Evolutionary conservation across 2,888 invertebrate species (phyloP), one percentile per base, ranked within the genome.

Genomic region (Carcina quercana): DNA sequence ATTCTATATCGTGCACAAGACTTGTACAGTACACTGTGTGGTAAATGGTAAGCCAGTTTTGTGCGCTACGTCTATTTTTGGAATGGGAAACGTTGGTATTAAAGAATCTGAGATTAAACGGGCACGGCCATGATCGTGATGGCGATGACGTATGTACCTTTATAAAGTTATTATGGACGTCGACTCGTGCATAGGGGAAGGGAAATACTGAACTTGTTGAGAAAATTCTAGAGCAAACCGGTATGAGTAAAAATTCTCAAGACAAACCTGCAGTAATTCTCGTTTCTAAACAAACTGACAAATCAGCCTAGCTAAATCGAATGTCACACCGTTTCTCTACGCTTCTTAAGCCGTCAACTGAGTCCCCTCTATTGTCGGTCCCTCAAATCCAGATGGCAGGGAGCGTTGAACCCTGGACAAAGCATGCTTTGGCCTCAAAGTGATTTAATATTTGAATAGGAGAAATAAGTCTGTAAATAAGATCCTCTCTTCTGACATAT

Each of bases 1-100:
- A 74, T 72, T 73, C 68, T 67, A 59, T 59, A 66, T 60, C 60
- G 63, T 64, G 54, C 45, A 43, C 43, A 43, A n/a, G 42, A 31
- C 43, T 43, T 47, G 45, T 44, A 37, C n/a, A n/a, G n/a, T n/a
- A n/a, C n/a, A n/a, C 38, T 35, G 40, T 36, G 39, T 39, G 40
- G 46, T 46, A 39, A n/a, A 45, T 42, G 35, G 43, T 47, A 44
- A 45, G 47, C 60, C 44, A 41, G 54, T 56, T 58, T 55, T 46
- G 53, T 53, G 46, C 52, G 47, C n/a, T n/a, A n/a, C 10, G 7
- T 3, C 30, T 24, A 24, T 24, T 30, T 30, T 25, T 30, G 24
- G 24, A 30, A 30, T 13, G 14, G 25, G 11, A 15, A 15, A 22
- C 22, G 21, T 22, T 15, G 14, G 13, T 13, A 25, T 13, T 13